Evolutionary conservation across 2,113 vertebrate genomes (phyloP).

Genomic region (Apistogramma diplotaenia): DNA sequence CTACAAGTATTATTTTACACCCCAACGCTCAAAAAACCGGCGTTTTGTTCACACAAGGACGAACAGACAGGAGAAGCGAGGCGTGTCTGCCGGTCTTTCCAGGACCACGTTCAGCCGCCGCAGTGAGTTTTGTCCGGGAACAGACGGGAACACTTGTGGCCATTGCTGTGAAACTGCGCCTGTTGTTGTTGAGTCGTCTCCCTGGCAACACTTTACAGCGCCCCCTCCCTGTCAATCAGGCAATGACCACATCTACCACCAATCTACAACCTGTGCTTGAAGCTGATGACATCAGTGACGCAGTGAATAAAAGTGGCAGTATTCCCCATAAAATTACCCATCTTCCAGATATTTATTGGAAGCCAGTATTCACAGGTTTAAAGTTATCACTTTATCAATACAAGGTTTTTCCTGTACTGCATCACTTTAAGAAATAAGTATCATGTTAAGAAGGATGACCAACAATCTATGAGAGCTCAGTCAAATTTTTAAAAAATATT

Average conservation of each 20-base stretch:
- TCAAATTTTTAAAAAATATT: too few species aligned
- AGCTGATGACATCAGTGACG: background rate
- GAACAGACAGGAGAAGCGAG: background rate
- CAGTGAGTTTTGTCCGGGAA: conserved; percentile 2
- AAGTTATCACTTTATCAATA: too few species aligned
- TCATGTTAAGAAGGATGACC: too few species aligned
- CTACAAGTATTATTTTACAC: background rate
- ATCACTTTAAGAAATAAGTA: too few species aligned
- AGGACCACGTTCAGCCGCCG: conserved; percentile 1
- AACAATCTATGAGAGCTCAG: too few species aligned
- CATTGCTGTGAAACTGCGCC: conserved; percentile 38
- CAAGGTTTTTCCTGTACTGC: too few species aligned
- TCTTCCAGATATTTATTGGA: background rate
- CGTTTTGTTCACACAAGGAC: background rate
- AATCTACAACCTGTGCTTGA: background rate
- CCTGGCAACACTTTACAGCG: conserved; percentile 66
- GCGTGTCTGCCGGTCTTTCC: background rate
- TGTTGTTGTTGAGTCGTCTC: conserved; percentile 65
- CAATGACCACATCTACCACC: background rate
- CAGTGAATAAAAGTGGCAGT: background rate
- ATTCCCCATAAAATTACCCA: background rate
- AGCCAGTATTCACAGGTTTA: background rate
- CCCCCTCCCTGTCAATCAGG: background rate
- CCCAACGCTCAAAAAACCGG: background rate
- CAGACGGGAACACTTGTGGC: conserved; percentile 53